Base-by-base conservation (phyloP, 2,113 vertebrate genomes). In the Passer domesticus region DNA sequence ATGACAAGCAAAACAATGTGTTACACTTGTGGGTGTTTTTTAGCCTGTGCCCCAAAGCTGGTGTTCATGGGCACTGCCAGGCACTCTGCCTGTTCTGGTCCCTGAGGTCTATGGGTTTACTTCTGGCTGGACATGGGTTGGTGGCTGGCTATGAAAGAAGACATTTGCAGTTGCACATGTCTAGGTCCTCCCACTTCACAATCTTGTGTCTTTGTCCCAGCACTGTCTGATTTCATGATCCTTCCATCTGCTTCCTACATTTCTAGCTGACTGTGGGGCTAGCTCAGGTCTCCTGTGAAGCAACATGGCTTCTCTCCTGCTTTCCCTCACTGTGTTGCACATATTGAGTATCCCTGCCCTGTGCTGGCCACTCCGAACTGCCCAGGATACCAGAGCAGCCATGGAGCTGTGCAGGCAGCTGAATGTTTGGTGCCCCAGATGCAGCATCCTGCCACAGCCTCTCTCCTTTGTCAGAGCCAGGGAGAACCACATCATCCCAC, bases 361-460 rank as follows among this genome's bases (percentile, higher is more conserved):
- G 43, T 0, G 0, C 11, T 0, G 0, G 19, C n/a, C 0, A 0
- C 41, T 68, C 30, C 7, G 33, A 24, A 21, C 21, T 83, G 44
- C 24, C 41, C 19, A 35, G 41, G 19, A 13, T 39, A 22, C 16
- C 49, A 73, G 44, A 30, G 60, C 44, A 47, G 33, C 16, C 3
- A 1, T 1, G 19, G 56, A 79, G 31, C 35, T 41, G 11, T 44
- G n/a, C 24, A 88, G 52, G 63, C 23, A 55, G 30, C 39, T 16
- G 49, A 60, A 67, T 1, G 0, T 15, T 16, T 56, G 53, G 63
- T 52, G 28, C 49, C 11, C 27, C 46, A 46, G 13, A 39, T 3
- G 30, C 21, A 69, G 28, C 5, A 2, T 22, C 46, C 35, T 28
- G 33, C 28, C 31, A 68, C 35, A 64, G 22, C 3, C 22, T 27